phyloP scores from a whole-genome alignment of 1,140 invertebrate genomes.

The Pollicipes pollicipes region DNA sequence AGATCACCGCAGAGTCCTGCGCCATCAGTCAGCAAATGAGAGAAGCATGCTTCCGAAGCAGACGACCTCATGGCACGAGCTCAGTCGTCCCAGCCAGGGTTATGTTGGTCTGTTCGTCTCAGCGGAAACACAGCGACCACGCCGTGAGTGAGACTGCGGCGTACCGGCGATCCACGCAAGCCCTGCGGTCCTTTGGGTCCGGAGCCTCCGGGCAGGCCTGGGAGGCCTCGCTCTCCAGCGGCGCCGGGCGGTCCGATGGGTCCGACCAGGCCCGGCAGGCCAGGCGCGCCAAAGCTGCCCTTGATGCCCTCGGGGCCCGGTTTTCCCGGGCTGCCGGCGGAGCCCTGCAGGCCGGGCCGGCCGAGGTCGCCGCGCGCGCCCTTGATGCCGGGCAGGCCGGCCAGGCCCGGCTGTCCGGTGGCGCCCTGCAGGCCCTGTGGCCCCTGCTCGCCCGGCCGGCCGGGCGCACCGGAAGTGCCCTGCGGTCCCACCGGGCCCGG shows the following conservation, averaged over 20 bases:
- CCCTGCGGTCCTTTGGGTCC: slow-evolving; percentile 27
- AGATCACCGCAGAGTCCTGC: too few relatives aligned
- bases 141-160: too few relatives aligned
- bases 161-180: slow-evolving; percentile 11
- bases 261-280: slow-evolving; percentile 43
- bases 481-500: slow-evolving; percentile 50
- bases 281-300: slow-evolving; percentile 39
- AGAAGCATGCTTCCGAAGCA: too few relatives aligned
- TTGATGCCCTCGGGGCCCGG: slow-evolving; percentile 30
- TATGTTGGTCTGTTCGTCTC: too few relatives aligned
- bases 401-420: slow-evolving; percentile 23
- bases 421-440: slow-evolving; percentile 22
- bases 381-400: slow-evolving; percentile 48
- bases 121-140: too few relatives aligned
- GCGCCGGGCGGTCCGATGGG: slow-evolving; percentile 41
- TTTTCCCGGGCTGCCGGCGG: slow-evolving; percentile 44
- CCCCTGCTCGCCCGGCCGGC: slow-evolving; percentile 35
- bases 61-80: too few relatives aligned
- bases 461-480: slow-evolving; percentile 49
- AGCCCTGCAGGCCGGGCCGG: slow-evolving; percentile 43
- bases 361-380: slow-evolving; percentile 47
- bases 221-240: slow-evolving; percentile 19
- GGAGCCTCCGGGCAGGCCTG: too few relatives aligned
- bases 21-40: too few relatives aligned
- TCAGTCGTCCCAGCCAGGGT: too few relatives aligned